phyloP scores from a whole-genome alignment of 1,140 invertebrate species.

The Hycleus cichorii region DNA sequence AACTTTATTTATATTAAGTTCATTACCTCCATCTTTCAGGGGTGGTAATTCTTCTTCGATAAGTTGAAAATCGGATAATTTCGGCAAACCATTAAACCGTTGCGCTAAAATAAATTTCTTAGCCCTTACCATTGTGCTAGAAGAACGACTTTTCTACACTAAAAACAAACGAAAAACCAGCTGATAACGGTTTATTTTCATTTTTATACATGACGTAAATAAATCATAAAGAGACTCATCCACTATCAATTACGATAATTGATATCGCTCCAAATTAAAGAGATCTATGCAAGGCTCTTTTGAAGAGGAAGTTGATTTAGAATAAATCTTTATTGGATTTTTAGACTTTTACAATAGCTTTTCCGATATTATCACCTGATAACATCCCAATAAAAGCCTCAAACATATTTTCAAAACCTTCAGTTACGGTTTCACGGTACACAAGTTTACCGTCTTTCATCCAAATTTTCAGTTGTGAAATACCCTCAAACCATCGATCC shows the following conservation, averaged over 20 bases:
- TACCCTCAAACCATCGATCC: slow-evolving; percentile 44
- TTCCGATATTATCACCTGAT: slow-evolving; percentile 55
- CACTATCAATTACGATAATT: too few species aligned
- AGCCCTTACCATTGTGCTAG: slow-evolving; percentile 43
- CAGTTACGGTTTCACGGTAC: slow-evolving; percentile 51
- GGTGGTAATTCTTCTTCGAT: slow-evolving; percentile 56
- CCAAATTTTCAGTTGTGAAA: slow-evolving; percentile 49
- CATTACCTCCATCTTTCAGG: slow-evolving; percentile 53
- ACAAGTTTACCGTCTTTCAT: slow-evolving; percentile 52
- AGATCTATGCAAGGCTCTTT: too few species aligned
- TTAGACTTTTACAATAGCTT: slow-evolving; percentile 48
- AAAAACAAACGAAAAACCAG: too few species aligned
- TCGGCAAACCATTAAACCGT: slow-evolving; percentile 57
- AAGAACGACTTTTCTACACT: too few species aligned
- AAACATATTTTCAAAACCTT: slow-evolving; percentile 59
- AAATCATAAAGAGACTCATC: too few species aligned
- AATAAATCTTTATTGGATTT: not conserved
- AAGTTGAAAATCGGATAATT: slow-evolving; percentile 53
- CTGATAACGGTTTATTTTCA: too few species aligned
- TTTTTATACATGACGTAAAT: too few species aligned
- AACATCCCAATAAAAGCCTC: slow-evolving; percentile 58
- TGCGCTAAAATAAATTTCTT: slow-evolving; percentile 56
- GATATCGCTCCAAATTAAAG: too few species aligned
- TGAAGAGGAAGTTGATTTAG: not conserved
- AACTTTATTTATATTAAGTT: not conserved